Base-by-base conservation (phyloP, 2,797 vertebrate species). In the Hippoglossus hippoglossus region DNA sequence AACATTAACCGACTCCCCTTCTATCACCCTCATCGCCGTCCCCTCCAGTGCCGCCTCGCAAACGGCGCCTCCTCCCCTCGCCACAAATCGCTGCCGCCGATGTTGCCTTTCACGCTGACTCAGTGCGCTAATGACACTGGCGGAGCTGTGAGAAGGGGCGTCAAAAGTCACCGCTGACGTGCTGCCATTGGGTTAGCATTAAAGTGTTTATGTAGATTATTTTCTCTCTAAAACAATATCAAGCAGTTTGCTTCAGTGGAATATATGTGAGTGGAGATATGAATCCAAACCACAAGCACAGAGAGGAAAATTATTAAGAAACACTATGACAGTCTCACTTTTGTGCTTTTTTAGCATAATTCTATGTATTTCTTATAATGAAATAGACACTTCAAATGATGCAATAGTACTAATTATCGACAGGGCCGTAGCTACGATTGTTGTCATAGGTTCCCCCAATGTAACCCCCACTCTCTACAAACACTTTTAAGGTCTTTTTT, bases 111-210 rank as follows among this genome's bases (percentile, higher is more conserved):
- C 7, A 58, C 2, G 5, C 68, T 75, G 82, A 79, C 67, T 78
- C 87, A 50, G 58, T 3, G 44, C 2, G 1, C 61, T 77, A 86
- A 84, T 70, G 75, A 76, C 69, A 59, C 61, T 0, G 53, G 52
- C 57, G 50, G 54, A 79, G 70, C 67, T 65, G 67, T 44, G 70
- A 83, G 66, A 63, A 36, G 18, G 5, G 6, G 70, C 71, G 63
- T 86, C 73, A 87, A 78, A 31, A 85, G 72, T 24, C 60, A 3
- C 31, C 0, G 31, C 67, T 25, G 52, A 81, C 75, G 66, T 49
- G 59, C 64, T 47, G 65, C 86, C 87, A 87, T 86, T 87, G 82
- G 82, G 81, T 77, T 62, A 51, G 53, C 75, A 79, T 84, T 80
- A 80, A 79, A 70, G 63, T 73, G 71, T 86, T 87, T 83, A 50